A percentile compares a stretch with the other conserved stretches of the same genome.
phyloP scores from a whole-genome alignment of 2,888 invertebrate genomes.

The Lymantria dispar region DNA sequence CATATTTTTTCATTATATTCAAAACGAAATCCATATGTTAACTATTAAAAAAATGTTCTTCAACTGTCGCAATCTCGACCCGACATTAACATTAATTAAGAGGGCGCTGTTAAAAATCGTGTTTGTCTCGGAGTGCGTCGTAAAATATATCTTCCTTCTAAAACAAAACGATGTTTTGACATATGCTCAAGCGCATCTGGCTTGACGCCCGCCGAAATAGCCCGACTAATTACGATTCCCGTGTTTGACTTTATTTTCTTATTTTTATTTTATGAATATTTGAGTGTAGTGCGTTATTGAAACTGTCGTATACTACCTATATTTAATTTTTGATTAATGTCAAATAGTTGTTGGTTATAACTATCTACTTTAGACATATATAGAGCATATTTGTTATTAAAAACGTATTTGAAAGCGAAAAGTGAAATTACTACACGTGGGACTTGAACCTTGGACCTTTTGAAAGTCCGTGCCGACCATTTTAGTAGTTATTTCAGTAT shows the following conservation, averaged over 20 bases:
- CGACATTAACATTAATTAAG: conserved; percentile 33
- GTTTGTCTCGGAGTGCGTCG: conserved; percentile 22
- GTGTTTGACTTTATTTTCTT: conserved; percentile 24
- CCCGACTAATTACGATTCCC: conserved; percentile 42
- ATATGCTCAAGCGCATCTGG: conserved; percentile 35
- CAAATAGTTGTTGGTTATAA: neutral
- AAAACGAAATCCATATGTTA: conserved; percentile 13
- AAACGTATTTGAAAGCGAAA: no score
- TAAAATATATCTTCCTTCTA: conserved; percentile 39
- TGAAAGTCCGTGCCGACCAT: no score
- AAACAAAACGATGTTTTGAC: conserved; percentile 44
- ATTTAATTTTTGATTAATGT: neutral
- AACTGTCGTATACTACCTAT: conserved; percentile 1
- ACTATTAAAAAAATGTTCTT: conserved; percentile 24
- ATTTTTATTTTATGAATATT: conserved; percentile 31
- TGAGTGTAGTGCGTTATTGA: neutral
- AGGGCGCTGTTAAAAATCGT: conserved; percentile 30
- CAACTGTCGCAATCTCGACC: conserved; percentile 26
- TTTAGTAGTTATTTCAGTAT: no score
- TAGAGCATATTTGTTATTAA: no score
- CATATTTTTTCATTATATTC: neutral
- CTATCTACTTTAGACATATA: neutral
- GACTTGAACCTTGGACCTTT: no score
- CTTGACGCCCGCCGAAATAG: conserved; percentile 35
- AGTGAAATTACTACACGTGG: no score